Percentiles rank a stretch among this genome's conserved stretches.
Evolutionary conservation across 92 coral and sea anemone species (phyloP).

Genomic region (Umimayanthus kanabou): DNA sequence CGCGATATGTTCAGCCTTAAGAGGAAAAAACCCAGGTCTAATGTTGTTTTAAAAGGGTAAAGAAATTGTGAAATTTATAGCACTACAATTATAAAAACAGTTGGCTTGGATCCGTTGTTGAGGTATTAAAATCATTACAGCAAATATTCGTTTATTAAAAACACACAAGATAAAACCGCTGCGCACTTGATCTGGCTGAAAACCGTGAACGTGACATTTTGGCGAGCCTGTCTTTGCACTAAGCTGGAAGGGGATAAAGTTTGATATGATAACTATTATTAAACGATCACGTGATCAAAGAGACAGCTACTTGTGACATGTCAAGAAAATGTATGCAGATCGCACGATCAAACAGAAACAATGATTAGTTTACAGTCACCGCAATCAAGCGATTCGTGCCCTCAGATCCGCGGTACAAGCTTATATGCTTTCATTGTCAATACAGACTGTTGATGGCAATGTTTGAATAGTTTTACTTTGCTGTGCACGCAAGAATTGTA

Average conservation of each 20-base stretch:
- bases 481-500: background rate
- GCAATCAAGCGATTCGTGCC: conserved; percentile 2
- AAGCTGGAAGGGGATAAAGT: background rate
- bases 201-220: conserved; percentile 20
- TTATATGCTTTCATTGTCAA: conserved; percentile 34
- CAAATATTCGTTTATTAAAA: background rate
- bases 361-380: conserved; percentile 8
- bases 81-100: background rate
- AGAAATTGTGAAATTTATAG: background rate
- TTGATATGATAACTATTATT: background rate
- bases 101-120: conserved; percentile 5
- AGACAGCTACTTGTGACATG: background rate
- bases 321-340: background rate
- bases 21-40: background rate
- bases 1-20: background rate
- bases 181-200: conserved; percentile 1
- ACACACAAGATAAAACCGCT: background rate
- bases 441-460: conserved; percentile 5
- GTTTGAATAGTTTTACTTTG: background rate
- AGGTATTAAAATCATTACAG: background rate
- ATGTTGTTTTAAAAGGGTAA: background rate
- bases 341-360: conserved; percentile 38
- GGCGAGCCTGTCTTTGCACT: background rate
- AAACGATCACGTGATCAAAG: conserved; percentile 34
- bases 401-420: conserved; percentile 17